Evolutionary conservation across 2,113 vertebrate species (phyloP).

Genomic region (Pelvicachromis taeniatus): DNA sequence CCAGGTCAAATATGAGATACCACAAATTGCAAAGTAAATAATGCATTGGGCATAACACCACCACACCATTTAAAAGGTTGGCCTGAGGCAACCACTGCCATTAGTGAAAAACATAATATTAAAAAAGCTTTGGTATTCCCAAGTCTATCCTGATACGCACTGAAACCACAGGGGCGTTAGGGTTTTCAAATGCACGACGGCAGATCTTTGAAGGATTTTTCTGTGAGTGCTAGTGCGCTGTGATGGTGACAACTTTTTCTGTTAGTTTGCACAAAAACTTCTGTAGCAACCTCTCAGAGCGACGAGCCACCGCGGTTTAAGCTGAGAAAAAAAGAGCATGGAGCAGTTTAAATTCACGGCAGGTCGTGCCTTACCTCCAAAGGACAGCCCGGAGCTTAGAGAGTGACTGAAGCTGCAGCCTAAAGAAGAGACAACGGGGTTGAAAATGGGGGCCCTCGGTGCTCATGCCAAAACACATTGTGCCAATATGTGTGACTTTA

Average conservation of each 20-base stretch:
- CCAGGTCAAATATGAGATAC: neutral
- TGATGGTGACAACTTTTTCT: neutral
- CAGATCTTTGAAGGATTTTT: neutral
- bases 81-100: neutral
- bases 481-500: neutral
- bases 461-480: neutral
- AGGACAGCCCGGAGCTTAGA: neutral
- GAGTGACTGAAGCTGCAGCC: neutral
- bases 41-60: neutral
- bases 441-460: neutral
- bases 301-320: neutral
- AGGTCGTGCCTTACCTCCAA: neutral
- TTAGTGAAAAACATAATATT: neutral
- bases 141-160: neutral
- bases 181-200: neutral
- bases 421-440: neutral
- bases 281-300: neutral
- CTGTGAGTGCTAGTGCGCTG: neutral
- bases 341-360: conserved; percentile 6
- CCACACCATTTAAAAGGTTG: neutral
- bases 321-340: neutral
- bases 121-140: neutral
- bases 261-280: neutral
- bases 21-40: neutral
- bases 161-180: neutral